These are phyloP conservation scores for Trimorus sp. DNA, from an alignment of 2,888 invertebrate genomes.

Conservation along the genomic window DNA sequence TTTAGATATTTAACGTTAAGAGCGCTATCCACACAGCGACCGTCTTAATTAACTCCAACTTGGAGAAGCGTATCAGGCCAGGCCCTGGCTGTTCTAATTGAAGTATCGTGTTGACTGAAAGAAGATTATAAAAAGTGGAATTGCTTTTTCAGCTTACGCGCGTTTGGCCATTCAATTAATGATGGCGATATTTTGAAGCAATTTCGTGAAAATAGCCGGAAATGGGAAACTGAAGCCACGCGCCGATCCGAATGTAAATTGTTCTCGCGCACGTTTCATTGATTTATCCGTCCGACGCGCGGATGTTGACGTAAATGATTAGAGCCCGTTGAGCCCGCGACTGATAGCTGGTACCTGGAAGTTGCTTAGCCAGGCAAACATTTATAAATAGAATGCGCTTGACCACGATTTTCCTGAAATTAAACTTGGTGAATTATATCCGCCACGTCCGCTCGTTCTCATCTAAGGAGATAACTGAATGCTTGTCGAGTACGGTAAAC, in stretches of 20 bases:
- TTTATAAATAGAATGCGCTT: conserved; percentile 51
- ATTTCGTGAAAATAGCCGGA: background rate
- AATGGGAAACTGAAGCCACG: background rate
- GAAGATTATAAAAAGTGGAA: conserved; percentile 3
- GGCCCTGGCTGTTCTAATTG: conserved; percentile 18
- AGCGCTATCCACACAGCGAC: background rate
- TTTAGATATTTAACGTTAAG: conserved; percentile 15
- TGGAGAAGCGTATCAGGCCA: conserved; percentile 10
- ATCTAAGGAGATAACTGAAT: conserved; percentile 58
- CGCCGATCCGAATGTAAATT: conserved; percentile 4
- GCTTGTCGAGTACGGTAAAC: conserved; percentile 57
- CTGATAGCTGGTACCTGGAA: conserved; percentile 16
- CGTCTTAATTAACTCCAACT: conserved; percentile 34
- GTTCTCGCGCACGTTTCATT: conserved; percentile 1
- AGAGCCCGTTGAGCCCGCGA: conserved; percentile 14
- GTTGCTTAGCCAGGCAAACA: conserved; percentile 50
- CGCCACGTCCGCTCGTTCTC: conserved; percentile 60
- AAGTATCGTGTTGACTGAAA: conserved; percentile 30
- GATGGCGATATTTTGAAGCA: background rate
- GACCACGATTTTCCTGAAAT: conserved; percentile 76
- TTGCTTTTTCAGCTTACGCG: background rate
- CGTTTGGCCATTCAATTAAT: conserved; percentile 15
- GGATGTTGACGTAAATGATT: conserved; percentile 25
- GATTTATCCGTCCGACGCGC: conserved; percentile 9
- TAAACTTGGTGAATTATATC: conserved; percentile 77